phyloP scores from a whole-genome alignment of 2,888 invertebrate genomes.

The Schrankia costaestrigalis region DNA sequence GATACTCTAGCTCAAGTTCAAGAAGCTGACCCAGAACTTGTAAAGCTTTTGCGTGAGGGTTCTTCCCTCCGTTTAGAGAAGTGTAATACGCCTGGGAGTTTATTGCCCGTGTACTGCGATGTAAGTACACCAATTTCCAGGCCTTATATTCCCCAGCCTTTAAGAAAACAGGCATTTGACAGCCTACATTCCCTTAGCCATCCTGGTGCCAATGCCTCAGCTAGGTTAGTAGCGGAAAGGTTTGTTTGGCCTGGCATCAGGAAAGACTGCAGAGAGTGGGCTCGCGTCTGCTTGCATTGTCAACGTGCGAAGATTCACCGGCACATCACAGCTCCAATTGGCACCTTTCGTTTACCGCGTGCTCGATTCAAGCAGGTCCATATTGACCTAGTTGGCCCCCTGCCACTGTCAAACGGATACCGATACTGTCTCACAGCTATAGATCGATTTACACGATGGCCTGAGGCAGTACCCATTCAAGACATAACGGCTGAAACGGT shows the following conservation, averaged over 20 bases:
- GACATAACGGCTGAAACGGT: slow-evolving; percentile 1
- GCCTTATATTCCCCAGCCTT: slow-evolving; percentile 18
- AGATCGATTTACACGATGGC: too few species aligned
- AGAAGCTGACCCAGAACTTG: neutral
- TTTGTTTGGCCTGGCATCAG: slow-evolving; percentile 14
- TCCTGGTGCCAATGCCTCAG: slow-evolving; percentile 18
- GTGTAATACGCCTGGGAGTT: neutral
- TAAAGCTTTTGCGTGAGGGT: neutral
- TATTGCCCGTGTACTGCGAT: slow-evolving; percentile 8
- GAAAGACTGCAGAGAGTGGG: slow-evolving; percentile 38
- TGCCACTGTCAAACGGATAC: slow-evolving; percentile 1
- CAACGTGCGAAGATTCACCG: slow-evolving; percentile 41
- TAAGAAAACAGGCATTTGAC: slow-evolving; percentile 26
- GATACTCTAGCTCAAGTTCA: neutral
- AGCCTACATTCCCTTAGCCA: slow-evolving; percentile 26
- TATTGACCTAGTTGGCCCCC: slow-evolving; percentile 5
- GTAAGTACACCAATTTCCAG: slow-evolving; percentile 20
- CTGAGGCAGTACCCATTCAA: neutral
- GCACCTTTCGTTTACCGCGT: neutral
- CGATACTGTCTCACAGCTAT: slow-evolving; percentile 8
- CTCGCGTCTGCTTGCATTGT: slow-evolving; percentile 35
- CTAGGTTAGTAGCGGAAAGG: slow-evolving; percentile 5
- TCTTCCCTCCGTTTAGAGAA: neutral
- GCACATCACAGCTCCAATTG: slow-evolving; percentile 34
- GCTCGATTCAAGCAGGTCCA: slow-evolving; percentile 1